Conservation (phyloP, 2,888 invertebrate species). For the Coecobrya sp. region DNA sequence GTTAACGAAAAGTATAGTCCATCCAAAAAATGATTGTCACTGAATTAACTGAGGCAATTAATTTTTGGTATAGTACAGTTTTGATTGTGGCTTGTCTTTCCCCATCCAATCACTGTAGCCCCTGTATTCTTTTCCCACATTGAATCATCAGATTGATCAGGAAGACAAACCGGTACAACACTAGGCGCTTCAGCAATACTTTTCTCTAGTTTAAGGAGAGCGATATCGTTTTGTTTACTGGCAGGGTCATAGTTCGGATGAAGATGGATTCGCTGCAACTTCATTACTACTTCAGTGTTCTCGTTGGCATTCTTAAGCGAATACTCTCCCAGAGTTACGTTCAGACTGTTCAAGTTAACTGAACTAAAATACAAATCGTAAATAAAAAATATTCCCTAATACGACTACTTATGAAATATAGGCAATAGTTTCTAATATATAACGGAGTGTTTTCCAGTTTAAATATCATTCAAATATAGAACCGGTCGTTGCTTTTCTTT, state of each 20-base stretch:
- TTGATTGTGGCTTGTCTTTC: conserved; percentile 57
- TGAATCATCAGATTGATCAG: background rate
- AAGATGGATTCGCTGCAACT: conserved; percentile 63
- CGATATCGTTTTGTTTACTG: conserved; percentile 80
- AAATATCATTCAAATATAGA: too few species aligned
- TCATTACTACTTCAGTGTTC: conserved; percentile 32
- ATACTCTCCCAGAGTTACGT: conserved; percentile 78
- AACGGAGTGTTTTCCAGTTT: too few species aligned
- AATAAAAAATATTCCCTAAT: too few species aligned
- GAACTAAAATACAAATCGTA: conserved; percentile 42
- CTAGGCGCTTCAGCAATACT: conserved; percentile 53
- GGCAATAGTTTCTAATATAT: too few species aligned
- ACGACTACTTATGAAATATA: too few species aligned
- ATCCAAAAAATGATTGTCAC: background rate
- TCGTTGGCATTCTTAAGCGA: conserved; percentile 65
- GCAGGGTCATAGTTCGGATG: conserved; percentile 74
- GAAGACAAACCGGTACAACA: conserved; percentile 78
- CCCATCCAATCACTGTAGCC: conserved; percentile 77
- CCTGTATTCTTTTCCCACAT: conserved; percentile 9
- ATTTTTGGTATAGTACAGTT: conserved; percentile 34
- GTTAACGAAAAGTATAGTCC: background rate
- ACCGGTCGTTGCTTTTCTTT: background rate
- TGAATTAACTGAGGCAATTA: background rate
- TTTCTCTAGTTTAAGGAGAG: conserved; percentile 64
- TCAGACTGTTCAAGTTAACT: conserved; percentile 63